Percentiles rank a stretch among this genome's conserved stretches.
These are phyloP conservation scores for Andrena hattorfiana DNA, from an alignment of 2,888 invertebrate species.

Conservation along the genomic window DNA sequence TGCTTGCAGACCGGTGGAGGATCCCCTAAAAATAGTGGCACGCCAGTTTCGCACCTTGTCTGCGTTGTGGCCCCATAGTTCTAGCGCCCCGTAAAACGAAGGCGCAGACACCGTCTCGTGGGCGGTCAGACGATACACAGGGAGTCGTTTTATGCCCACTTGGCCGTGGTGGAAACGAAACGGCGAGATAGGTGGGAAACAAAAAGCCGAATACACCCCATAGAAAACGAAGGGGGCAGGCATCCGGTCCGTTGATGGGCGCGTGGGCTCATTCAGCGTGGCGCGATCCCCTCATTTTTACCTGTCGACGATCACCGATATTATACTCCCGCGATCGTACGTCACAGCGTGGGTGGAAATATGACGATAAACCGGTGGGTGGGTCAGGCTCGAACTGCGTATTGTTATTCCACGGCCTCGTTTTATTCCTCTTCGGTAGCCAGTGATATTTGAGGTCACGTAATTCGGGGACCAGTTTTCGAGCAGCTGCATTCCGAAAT, in stretches of 20 bases:
- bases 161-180: conserved; percentile 48
- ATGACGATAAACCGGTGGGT: conserved; percentile 47
- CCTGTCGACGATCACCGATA: conserved; percentile 52
- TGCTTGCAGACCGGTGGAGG: conserved; percentile 13
- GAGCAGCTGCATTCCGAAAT: not conserved
- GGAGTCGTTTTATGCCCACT: conserved; percentile 52
- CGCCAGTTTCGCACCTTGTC: not conserved
- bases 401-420: conserved; percentile 32
- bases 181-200: conserved; percentile 5
- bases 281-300: conserved; percentile 64
- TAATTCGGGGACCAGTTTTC: conserved; percentile 1
- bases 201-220: conserved; percentile 21
- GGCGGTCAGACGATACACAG: conserved; percentile 57
- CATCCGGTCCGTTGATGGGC: conserved; percentile 47
- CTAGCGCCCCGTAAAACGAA: conserved; percentile 21
- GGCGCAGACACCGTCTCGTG: conserved; percentile 39
- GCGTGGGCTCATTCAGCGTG: conserved; percentile 78
- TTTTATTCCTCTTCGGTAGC: not conserved
- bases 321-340: conserved; percentile 41
- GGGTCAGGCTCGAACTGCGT: conserved; percentile 16
- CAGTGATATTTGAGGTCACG: conserved; percentile 2
- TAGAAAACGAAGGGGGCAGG: conserved; percentile 53
- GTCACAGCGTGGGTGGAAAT: conserved; percentile 57
- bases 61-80: not conserved
- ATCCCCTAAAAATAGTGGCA: conserved; percentile 42